Percentiles rank a stretch among this genome's conserved stretches.
phyloP scores from a whole-genome alignment of 1,140 invertebrate genomes.

The Nasonia vitripennis region DNA sequence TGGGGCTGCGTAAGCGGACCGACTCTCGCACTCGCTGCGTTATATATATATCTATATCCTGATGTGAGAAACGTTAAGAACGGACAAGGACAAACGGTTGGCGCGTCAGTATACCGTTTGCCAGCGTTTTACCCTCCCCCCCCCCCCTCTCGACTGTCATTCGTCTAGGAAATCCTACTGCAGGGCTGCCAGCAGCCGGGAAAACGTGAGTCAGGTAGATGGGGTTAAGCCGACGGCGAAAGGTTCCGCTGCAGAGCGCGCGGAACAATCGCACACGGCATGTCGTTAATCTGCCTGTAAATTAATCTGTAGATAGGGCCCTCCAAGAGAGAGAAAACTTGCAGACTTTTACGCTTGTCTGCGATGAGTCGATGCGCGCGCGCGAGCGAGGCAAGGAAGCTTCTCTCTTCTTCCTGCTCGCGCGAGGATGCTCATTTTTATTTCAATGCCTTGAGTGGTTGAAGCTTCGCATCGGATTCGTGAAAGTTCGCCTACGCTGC shows the following conservation, averaged over 20 bases:
- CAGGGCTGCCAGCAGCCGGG: not conserved
- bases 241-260: constrained; percentile 4
- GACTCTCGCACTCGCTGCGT: not conserved
- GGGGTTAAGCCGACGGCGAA: constrained; percentile 21
- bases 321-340: not conserved
- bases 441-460: not conserved
- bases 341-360: too few species aligned
- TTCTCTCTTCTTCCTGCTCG: not conserved
- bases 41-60: not conserved
- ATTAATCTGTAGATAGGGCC: constrained; percentile 11
- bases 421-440: not conserved
- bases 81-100: constrained; percentile 35
- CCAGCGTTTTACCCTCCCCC: not conserved
- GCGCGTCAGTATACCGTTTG: constrained; percentile 5
- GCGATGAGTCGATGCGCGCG: not conserved
- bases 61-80: constrained; percentile 33
- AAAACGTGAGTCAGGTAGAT: constrained; percentile 12
- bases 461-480: not conserved
- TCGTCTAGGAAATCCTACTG: constrained; percentile 36
- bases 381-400: not conserved
- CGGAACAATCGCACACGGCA: constrained; percentile 16
- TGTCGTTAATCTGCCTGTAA: constrained; percentile 40
- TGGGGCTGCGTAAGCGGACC: not conserved
- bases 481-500: not conserved
- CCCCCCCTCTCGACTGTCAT: constrained; percentile 2